Evolutionary conservation across 2,888 invertebrate genomes (phyloP).

Genomic region (Drosophila leonis): DNA sequence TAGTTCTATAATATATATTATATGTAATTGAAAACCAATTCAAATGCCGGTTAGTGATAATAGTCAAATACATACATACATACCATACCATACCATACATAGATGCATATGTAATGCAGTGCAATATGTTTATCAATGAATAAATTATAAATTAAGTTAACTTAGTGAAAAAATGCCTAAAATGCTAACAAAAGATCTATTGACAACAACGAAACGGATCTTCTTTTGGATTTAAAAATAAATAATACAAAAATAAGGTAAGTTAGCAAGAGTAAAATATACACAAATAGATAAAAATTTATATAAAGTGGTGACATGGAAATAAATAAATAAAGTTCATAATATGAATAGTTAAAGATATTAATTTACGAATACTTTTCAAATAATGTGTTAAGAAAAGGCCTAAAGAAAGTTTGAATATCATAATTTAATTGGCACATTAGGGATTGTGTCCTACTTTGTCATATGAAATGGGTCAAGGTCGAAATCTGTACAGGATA

Average conservation of each 20-base stretch:
- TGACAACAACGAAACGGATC: slow-evolving; percentile 24
- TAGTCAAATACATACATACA: slow-evolving; percentile 13
- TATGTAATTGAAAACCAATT: slow-evolving; percentile 30
- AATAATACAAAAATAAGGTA: slow-evolving; percentile 24
- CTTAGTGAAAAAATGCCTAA: slow-evolving; percentile 41
- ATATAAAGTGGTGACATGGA: background rate
- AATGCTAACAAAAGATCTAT: slow-evolving; percentile 45
- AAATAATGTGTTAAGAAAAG: background rate
- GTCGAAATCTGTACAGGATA: background rate
- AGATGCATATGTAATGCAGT: slow-evolving; percentile 24
- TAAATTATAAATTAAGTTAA: slow-evolving; percentile 25
- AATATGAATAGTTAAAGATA: background rate
- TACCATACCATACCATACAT: background rate
- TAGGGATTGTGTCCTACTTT: background rate
- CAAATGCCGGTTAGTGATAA: slow-evolving; percentile 61
- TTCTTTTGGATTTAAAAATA: slow-evolving; percentile 20
- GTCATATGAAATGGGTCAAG: slow-evolving; percentile 24
- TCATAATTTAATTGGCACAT: background rate
- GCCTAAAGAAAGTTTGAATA: background rate
- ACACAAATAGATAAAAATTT: background rate
- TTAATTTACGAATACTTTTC: background rate
- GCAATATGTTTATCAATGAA: slow-evolving; percentile 39
- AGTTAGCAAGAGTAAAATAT: background rate
- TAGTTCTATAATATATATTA: slow-evolving; percentile 17
- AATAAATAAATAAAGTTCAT: background rate